phyloP scores from a whole-genome alignment of 1,140 invertebrate genomes.

The Heliconius hermathena region DNA sequence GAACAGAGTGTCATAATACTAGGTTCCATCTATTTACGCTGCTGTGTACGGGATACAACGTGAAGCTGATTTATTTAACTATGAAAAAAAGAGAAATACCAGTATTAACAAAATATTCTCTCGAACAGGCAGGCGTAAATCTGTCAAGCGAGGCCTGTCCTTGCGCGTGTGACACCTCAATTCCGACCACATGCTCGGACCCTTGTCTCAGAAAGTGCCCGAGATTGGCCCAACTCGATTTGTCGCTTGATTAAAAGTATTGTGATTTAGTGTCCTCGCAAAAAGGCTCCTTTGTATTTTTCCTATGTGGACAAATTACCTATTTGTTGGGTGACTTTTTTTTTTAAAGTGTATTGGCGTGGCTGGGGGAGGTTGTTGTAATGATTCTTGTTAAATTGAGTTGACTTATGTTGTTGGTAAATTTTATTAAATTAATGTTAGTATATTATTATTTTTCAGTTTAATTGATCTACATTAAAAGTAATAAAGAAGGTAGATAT shows the following conservation, averaged over 20 bases:
- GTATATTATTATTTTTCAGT: not conserved
- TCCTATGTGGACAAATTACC: slow-evolving; percentile 2
- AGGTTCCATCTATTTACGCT: no score
- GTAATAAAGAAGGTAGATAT: no score
- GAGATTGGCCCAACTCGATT: slow-evolving; percentile 21
- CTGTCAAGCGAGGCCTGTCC: not conserved
- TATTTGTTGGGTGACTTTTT: not conserved
- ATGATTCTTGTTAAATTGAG: not conserved
- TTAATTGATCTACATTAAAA: no score
- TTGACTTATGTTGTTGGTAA: no score
- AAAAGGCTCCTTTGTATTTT: slow-evolving; percentile 3
- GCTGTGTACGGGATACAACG: no score
- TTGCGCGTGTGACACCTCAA: slow-evolving; percentile 12
- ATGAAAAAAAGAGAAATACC: not conserved
- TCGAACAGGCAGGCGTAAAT: not conserved
- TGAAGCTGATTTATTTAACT: no score
- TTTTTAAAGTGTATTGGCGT: not conserved
- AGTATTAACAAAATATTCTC: not conserved
- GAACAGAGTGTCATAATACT: no score
- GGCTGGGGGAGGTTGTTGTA: not conserved
- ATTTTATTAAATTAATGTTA: no score
- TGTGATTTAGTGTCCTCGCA: slow-evolving; percentile 17
- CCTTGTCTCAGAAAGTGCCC: slow-evolving; percentile 29
- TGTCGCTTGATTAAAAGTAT: slow-evolving; percentile 32
- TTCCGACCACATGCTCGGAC: slow-evolving; percentile 31